Evolutionary conservation across 2,888 invertebrate genomes (phyloP).

Genomic region (Dugesia japonica): DNA sequence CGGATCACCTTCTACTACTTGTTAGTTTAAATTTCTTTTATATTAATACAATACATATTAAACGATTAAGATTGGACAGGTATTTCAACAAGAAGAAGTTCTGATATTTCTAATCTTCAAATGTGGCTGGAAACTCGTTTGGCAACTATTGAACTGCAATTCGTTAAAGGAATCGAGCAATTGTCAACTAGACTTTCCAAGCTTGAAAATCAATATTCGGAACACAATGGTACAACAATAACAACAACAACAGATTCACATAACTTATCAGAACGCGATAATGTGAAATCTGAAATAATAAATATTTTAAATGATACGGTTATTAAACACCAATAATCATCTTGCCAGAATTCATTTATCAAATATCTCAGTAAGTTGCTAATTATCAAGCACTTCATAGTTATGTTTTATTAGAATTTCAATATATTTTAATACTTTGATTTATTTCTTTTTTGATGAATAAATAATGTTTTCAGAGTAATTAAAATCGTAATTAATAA

Average conservation of each 20-base stretch:
- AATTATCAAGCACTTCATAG: too few relatives aligned
- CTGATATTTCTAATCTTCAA: slow-evolving; percentile 9
- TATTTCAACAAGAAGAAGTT: not conserved
- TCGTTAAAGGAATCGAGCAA: slow-evolving; percentile 2
- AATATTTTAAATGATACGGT: not conserved
- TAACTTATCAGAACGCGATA: not conserved
- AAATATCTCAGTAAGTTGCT: not conserved
- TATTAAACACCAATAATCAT: not conserved
- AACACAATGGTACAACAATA: not conserved
- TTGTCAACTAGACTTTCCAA: not conserved
- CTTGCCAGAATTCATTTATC: not conserved
- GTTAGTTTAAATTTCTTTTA: not conserved
- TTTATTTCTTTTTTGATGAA: too few relatives aligned
- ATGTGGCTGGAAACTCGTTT: slow-evolving; percentile 2
- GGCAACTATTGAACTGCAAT: not conserved
- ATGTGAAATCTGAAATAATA: not conserved
- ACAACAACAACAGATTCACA: not conserved
- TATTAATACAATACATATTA: not conserved
- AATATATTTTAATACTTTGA: too few relatives aligned
- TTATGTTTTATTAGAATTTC: too few relatives aligned
- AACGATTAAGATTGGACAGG: not conserved
- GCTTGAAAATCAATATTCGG: not conserved
- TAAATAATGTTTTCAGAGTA: too few relatives aligned
- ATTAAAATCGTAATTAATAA: too few relatives aligned
- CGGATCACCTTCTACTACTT: not conserved